Conservation (phyloP, 1,140 invertebrate species). For the Atta cephalotes region DNA sequence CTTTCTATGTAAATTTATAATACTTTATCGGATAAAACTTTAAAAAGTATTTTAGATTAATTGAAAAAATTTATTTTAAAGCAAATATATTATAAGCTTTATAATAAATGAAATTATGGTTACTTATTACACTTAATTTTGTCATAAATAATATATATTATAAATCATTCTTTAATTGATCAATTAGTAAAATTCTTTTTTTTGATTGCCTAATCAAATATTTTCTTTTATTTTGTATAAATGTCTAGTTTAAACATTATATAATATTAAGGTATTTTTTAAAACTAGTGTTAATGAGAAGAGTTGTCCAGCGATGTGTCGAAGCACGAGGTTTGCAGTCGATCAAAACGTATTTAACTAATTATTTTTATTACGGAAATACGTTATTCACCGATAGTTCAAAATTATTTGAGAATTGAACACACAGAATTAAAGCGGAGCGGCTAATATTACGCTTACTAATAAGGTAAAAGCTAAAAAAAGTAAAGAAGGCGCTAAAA, state of each 20-base stretch:
- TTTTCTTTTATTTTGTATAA: neutral
- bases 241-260: neutral
- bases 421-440: neutral
- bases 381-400: constrained; percentile 13
- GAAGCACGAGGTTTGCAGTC: neutral
- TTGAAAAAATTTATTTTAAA: neutral
- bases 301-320: neutral
- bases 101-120: neutral
- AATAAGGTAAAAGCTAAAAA: neutral
- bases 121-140: no score
- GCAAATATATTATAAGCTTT: neutral
- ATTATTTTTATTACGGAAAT: constrained; percentile 10
- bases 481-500: no score
- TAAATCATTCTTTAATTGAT: no score
- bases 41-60: neutral
- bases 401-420: constrained; percentile 1
- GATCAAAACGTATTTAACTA: constrained; percentile 16
- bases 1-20: neutral
- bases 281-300: neutral
- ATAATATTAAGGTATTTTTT: neutral
- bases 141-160: no score
- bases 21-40: neutral
- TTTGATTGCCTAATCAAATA: neutral
- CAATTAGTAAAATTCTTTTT: no score
- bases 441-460: neutral